These are phyloP conservation scores for Acrossocheilus fasciatus DNA, from an alignment of 2,797 vertebrate species.

Conservation along the genomic window DNA sequence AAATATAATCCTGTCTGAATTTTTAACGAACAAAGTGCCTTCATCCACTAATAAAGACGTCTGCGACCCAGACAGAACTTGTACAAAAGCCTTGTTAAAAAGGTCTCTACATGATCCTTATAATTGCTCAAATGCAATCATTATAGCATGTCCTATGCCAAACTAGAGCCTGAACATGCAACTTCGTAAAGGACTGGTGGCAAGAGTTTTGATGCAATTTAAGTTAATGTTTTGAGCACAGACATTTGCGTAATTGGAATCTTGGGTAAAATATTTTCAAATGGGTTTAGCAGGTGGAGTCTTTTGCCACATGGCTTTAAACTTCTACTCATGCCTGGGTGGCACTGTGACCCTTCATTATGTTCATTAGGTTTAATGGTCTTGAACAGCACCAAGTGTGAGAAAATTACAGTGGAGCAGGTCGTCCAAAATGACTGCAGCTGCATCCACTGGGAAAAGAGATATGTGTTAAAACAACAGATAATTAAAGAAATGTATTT, in stretches of 20 bases:
- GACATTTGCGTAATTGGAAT: not conserved
- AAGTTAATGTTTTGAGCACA: not conserved
- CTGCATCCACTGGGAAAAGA: slow-evolving; percentile 28
- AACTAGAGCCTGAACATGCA: not conserved
- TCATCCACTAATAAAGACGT: slow-evolving; percentile 13
- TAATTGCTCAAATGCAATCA: slow-evolving; percentile 2
- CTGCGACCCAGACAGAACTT: slow-evolving; percentile 6
- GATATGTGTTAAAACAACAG: slow-evolving; percentile 38
- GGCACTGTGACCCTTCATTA: slow-evolving; percentile 38
- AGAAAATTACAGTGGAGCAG: slow-evolving; percentile 45
- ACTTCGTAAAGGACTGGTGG: not conserved
- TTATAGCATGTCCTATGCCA: not conserved
- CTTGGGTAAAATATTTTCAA: not conserved
- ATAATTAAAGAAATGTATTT: slow-evolving; percentile 17
- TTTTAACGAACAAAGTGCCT: slow-evolving; percentile 7
- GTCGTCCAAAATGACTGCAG: slow-evolving; percentile 34
- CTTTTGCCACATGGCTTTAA: not conserved
- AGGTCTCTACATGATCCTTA: not conserved
- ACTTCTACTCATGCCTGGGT: slow-evolving; percentile 6
- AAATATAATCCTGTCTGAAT: slow-evolving; percentile 32
- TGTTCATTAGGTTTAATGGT: slow-evolving; percentile 48
- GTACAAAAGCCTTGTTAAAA: not conserved
- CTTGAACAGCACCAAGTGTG: slow-evolving; percentile 34
- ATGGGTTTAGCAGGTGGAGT: not conserved
- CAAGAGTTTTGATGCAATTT: not conserved